Conservation (phyloP, 2,888 invertebrate species). For the Pristionchus exspectatus region DNA sequence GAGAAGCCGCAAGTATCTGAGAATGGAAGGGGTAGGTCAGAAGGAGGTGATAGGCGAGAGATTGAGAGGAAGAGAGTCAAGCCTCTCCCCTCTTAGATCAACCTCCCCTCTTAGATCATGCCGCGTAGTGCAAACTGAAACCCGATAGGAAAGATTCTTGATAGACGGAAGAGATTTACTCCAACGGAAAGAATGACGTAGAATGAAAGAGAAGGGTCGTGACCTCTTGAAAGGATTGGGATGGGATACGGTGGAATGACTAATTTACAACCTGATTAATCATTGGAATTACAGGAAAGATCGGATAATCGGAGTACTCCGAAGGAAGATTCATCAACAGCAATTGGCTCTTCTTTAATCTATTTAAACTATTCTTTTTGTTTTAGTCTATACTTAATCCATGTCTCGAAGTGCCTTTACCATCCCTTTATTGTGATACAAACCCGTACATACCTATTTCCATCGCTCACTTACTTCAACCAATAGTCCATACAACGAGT, state of each 20-base stretch:
- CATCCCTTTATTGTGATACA: constrained; percentile 27
- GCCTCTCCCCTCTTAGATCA: constrained; percentile 16
- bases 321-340: constrained; percentile 53
- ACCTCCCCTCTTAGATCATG: constrained; percentile 41
- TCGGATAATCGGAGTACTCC: constrained; percentile 50
- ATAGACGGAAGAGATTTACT: constrained; percentile 40
- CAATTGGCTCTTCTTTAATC: constrained; percentile 51
- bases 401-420: constrained; percentile 39
- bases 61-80: not conserved
- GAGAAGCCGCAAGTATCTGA: constrained; percentile 42
- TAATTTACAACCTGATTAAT: constrained; percentile 35
- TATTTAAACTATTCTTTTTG: not conserved
- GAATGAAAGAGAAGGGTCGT: not conserved
- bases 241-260: constrained; percentile 28
- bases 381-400: not conserved
- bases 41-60: constrained; percentile 42
- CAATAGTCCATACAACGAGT: constrained; percentile 44
- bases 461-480: constrained; percentile 40
- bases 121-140: constrained; percentile 51
- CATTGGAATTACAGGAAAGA: constrained; percentile 51
- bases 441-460: not conserved
- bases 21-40: constrained; percentile 21
- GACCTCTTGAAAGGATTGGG: not conserved
- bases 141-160: constrained; percentile 46
- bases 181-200: constrained; percentile 8